Conservation (phyloP, 2,888 invertebrate genomes). For the Drosophila paranaensis region DNA sequence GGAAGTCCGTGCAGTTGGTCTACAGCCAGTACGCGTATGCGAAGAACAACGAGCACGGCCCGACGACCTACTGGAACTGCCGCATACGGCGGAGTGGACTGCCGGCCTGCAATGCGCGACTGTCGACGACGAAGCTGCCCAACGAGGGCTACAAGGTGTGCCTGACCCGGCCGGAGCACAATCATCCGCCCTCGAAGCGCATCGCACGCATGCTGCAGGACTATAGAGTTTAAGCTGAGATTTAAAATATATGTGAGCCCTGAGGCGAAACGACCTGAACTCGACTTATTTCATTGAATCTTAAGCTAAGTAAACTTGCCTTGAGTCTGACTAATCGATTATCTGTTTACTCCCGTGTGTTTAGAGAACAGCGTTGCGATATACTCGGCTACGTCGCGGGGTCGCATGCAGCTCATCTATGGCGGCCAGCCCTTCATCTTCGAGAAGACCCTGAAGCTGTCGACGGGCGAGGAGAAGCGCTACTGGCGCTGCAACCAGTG, state of each 20-base stretch:
- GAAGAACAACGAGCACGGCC: slow-evolving; percentile 80
- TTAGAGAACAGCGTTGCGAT: slow-evolving; percentile 82
- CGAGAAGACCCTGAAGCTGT: slow-evolving; percentile 83
- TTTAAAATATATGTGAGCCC: slow-evolving; percentile 29
- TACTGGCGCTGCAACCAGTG: slow-evolving; percentile 85
- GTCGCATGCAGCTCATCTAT: slow-evolving; percentile 84
- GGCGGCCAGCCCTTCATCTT: slow-evolving; percentile 85
- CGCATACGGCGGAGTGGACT: slow-evolving; percentile 79
- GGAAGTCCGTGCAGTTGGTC: slow-evolving; percentile 81
- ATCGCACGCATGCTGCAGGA: slow-evolving; percentile 68
- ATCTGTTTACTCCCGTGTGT: slow-evolving; percentile 18
- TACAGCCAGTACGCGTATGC: slow-evolving; percentile 83
- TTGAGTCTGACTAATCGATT: slow-evolving; percentile 44
- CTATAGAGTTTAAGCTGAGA: slow-evolving; percentile 38
- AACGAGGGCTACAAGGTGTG: slow-evolving; percentile 81
- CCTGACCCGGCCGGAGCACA: slow-evolving; percentile 82
- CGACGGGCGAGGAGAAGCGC: slow-evolving; percentile 83
- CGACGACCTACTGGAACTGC: slow-evolving; percentile 84
- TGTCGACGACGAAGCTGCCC: slow-evolving; percentile 75
- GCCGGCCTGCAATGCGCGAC: slow-evolving; percentile 79
- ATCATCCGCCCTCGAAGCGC: slow-evolving; percentile 81
- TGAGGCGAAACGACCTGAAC: slow-evolving; percentile 28
- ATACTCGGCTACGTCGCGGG: slow-evolving; percentile 84
- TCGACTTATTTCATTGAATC: slow-evolving; percentile 24
- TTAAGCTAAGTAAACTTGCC: background rate